Percentiles rank a stretch among this genome's conserved stretches.
phyloP scores from a whole-genome alignment of 2,888 invertebrate genomes.

The Eupelmus urozonus region DNA sequence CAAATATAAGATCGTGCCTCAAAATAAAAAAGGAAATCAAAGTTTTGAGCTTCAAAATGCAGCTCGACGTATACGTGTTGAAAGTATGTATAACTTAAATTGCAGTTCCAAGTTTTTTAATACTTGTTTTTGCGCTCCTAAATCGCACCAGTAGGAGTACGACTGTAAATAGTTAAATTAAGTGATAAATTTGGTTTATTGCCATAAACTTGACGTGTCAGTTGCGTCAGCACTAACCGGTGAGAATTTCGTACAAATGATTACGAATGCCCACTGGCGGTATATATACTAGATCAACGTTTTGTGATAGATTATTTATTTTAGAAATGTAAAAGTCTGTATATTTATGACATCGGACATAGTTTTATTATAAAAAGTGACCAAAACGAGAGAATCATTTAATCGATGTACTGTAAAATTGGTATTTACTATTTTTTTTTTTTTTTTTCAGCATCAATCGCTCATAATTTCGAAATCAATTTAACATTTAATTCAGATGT shows the following conservation, averaged over 20 bases:
- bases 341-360: conserved; percentile 55
- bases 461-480: too few species aligned
- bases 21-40: too few species aligned
- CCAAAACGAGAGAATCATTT: conserved; percentile 9
- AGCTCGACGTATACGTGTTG: background rate
- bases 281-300: conserved; percentile 66
- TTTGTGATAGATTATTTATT: conserved; percentile 77
- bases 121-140: background rate
- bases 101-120: background rate
- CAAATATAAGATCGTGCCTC: background rate
- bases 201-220: conserved; percentile 30
- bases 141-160: conserved; percentile 1
- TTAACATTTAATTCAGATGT: too few species aligned
- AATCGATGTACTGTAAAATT: background rate
- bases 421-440: too few species aligned
- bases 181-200: conserved; percentile 42
- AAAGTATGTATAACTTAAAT: conserved; percentile 1
- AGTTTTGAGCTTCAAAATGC: too few species aligned
- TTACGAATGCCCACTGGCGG: conserved; percentile 53
- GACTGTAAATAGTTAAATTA: conserved; percentile 48
- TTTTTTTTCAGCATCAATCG: too few species aligned
- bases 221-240: conserved; percentile 18
- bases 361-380: conserved; percentile 31
- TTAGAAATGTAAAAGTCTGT: conserved; percentile 68
- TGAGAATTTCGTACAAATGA: conserved; percentile 31